Evolutionary conservation across 2,888 invertebrate genomes (phyloP), one percentile per base, ranked within the genome.

Genomic region (Trichogramma dendrolimi): DNA sequence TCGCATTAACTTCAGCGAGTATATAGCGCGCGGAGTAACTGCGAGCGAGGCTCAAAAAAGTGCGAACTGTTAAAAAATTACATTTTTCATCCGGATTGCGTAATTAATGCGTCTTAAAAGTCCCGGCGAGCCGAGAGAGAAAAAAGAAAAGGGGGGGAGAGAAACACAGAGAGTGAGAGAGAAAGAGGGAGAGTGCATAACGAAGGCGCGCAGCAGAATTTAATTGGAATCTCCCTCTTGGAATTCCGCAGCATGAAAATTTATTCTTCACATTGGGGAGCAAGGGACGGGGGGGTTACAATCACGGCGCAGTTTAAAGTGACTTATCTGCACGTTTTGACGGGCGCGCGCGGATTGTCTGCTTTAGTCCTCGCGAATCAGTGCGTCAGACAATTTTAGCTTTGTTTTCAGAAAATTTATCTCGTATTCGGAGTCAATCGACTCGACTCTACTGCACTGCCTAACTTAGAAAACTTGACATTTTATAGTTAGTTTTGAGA

Each of bases 261-360:
- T 70, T 70, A 68, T 70, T 71, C 27, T 70, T 64, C 67, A 57
- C 63, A 62, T 62, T 62, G 60, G 58, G 50, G 27, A 2, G 27
- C 27, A 27, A 27, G 27, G 46, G 38, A 57, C 55, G 27, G 48
- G 51, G 58, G 67, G 60, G 60, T 61, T 67, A 64, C 58, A 68
- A 69, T 69, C 64, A 65, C 61, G 47, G 60, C 54, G 64, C 64
- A 66, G 63, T 67, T 68, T 68, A 65, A 66, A 67, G 65, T 66
- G 63, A 67, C 61, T 65, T 63, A 63, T 56, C 60, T 41, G 44
- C 41, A 7, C 44, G 51, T 40, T 49, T 50, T 43, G 14, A 27
- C 27, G 27, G 27, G 27, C 27, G 27, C 27, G 27, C 27, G 27
- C 27, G 27, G 27, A 27, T 2, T 27, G 27, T 27, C 27, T 27